Evolutionary conservation across 1,140 invertebrate species (phyloP).

Genomic region (Scaptomyza pallida): DNA sequence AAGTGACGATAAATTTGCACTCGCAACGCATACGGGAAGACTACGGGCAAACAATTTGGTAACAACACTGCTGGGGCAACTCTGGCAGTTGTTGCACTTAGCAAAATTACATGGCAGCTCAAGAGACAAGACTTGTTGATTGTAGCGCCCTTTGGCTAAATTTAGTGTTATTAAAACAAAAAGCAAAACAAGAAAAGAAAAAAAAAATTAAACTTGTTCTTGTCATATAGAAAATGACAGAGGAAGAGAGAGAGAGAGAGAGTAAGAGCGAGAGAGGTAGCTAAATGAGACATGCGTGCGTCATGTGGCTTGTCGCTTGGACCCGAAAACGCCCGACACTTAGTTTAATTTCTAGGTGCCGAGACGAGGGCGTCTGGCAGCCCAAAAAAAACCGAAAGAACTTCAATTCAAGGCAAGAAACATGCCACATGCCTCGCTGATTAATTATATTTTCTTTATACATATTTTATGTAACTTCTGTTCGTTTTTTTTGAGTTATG

Average conservation of each 20-base stretch:
- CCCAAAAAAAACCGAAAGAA: slow-evolving; percentile 15
- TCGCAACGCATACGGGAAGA: slow-evolving; percentile 11
- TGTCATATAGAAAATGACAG: slow-evolving; percentile 49
- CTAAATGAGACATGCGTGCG: slow-evolving; percentile 60
- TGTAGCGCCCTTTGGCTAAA: slow-evolving; percentile 62
- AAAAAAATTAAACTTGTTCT: slow-evolving; percentile 73
- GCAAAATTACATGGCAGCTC: slow-evolving; percentile 69
- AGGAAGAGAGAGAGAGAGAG: slow-evolving; percentile 2
- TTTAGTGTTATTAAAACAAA: slow-evolving; percentile 72
- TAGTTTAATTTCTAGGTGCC: slow-evolving; percentile 79
- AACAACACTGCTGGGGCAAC: slow-evolving; percentile 6
- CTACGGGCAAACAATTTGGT: not conserved
- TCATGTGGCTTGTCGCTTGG: slow-evolving; percentile 58
- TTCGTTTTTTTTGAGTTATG: slow-evolving; percentile 57
- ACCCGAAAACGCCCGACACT: slow-evolving; percentile 62
- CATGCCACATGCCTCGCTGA: slow-evolving; percentile 74
- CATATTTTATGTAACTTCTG: slow-evolving; percentile 1
- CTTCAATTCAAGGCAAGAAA: slow-evolving; percentile 26
- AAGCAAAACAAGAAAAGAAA: not conserved
- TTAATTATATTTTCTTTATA: slow-evolving; percentile 67
- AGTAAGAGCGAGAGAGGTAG: slow-evolving; percentile 10
- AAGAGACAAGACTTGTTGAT: slow-evolving; percentile 70
- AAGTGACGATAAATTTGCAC: slow-evolving; percentile 83
- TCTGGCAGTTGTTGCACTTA: slow-evolving; percentile 56
- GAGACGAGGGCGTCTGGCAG: slow-evolving; percentile 48